These are phyloP conservation scores for Rhyacophila brunnea DNA, from an alignment of 1,140 invertebrate genomes.

Conservation along the genomic window DNA sequence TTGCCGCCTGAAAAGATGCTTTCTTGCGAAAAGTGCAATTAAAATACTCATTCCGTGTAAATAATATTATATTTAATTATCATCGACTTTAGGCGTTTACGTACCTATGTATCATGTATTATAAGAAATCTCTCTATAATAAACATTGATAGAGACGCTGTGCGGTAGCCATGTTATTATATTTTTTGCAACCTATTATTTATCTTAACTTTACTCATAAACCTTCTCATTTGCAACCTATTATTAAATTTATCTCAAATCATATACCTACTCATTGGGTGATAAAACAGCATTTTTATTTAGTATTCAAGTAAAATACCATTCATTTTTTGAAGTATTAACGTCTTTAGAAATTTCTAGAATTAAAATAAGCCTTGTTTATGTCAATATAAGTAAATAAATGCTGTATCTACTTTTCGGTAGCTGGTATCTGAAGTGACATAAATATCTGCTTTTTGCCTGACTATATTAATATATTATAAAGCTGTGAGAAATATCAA, in stretches of 20 bases:
- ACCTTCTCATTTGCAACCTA: not conserved
- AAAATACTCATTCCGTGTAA: slow-evolving; percentile 32
- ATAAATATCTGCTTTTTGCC: no score
- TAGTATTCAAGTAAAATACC: not conserved
- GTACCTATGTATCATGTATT: slow-evolving; percentile 16
- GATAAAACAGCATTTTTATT: no score
- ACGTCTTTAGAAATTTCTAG: not conserved
- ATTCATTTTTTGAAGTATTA: not conserved
- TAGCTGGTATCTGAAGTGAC: no score
- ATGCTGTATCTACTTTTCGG: no score
- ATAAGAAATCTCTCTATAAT: slow-evolving; percentile 6
- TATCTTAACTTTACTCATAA: not conserved
- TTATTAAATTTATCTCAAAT: no score
- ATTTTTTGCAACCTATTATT: slow-evolving; percentile 6
- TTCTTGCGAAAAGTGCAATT: slow-evolving; percentile 34
- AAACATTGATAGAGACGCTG: slow-evolving; percentile 5
- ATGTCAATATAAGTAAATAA: no score
- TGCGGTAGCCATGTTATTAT: slow-evolving; percentile 7
- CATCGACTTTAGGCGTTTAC: slow-evolving; percentile 3
- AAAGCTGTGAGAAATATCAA: no score
- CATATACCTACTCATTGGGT: no score
- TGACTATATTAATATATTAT: no score
- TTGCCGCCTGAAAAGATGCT: slow-evolving; percentile 1
- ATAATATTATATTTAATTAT: slow-evolving; percentile 17
- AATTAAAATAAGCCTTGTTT: not conserved